phyloP scores from a whole-genome alignment of 2,113 vertebrate genomes.

The Chlorocebus sabaeus region DNA sequence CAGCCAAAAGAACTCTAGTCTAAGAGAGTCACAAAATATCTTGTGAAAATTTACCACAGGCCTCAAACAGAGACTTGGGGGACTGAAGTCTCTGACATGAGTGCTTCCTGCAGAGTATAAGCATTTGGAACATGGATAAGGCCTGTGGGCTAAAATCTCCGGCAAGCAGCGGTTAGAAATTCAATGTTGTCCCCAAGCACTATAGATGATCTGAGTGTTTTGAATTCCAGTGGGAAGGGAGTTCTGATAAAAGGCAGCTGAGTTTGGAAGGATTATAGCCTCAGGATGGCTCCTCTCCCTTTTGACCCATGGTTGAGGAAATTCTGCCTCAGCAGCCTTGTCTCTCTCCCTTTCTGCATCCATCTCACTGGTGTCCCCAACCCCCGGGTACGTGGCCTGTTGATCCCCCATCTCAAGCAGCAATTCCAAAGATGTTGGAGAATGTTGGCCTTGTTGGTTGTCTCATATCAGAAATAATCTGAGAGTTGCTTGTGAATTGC shows the following conservation, averaged over 20 bases:
- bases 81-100: neutral
- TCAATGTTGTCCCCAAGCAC: neutral
- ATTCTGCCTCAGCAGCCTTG: neutral
- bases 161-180: neutral
- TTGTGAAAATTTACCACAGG: neutral
- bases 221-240: neutral
- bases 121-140: neutral
- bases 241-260: neutral
- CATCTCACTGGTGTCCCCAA: neutral
- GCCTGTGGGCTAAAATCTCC: neutral
- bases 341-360: neutral
- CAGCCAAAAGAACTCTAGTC: neutral
- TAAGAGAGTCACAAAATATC: neutral
- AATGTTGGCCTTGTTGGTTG: neutral
- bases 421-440: neutral
- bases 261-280: neutral
- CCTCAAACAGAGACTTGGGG: neutral
- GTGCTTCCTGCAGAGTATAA: neutral
- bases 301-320: neutral
- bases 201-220: neutral
- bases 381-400: neutral
- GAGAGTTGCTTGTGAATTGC: conserved; percentile 3
- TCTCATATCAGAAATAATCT: neutral
- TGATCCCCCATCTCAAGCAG: neutral
- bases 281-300: neutral